These are phyloP conservation scores for Leptoteleia sp. DNA, from an alignment of 1,140 invertebrate genomes.

Conservation along the genomic window DNA sequence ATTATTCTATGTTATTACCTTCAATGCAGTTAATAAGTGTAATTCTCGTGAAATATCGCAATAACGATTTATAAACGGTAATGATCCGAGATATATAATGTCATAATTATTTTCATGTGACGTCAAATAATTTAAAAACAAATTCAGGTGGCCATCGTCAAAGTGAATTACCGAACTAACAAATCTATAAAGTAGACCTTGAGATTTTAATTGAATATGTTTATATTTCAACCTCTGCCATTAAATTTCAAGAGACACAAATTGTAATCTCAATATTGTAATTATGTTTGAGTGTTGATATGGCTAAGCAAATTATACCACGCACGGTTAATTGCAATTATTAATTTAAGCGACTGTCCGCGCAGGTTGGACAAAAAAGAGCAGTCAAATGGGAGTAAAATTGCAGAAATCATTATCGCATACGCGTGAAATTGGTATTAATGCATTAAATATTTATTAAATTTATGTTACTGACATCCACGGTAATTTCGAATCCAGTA, in stretches of 20 bases:
- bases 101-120: too few species aligned
- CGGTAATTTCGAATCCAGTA: slow-evolving; percentile 14
- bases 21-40: too few species aligned
- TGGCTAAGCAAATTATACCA: slow-evolving; percentile 41
- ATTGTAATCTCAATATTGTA: slow-evolving; percentile 38
- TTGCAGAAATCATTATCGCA: slow-evolving; percentile 31
- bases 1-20: too few species aligned
- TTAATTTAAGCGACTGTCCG: slow-evolving; percentile 45
- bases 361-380: slow-evolving; percentile 25
- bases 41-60: too few species aligned
- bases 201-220: slow-evolving; percentile 25
- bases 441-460: slow-evolving; percentile 49
- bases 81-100: too few species aligned
- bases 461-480: slow-evolving; percentile 38
- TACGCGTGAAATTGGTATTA: slow-evolving; percentile 42
- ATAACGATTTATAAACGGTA: too few species aligned
- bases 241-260: slow-evolving; percentile 35
- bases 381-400: slow-evolving; percentile 34
- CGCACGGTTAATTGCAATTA: slow-evolving; percentile 49
- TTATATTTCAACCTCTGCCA: slow-evolving; percentile 18
- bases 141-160: too few species aligned
- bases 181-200: slow-evolving; percentile 1
- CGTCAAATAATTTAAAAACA: too few species aligned
- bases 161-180: not conserved
- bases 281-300: slow-evolving; percentile 29